Evolutionary conservation across 2,113 vertebrate genomes (phyloP), one percentile per base, ranked within the genome.

Genomic region (Delphinus delphis): DNA sequence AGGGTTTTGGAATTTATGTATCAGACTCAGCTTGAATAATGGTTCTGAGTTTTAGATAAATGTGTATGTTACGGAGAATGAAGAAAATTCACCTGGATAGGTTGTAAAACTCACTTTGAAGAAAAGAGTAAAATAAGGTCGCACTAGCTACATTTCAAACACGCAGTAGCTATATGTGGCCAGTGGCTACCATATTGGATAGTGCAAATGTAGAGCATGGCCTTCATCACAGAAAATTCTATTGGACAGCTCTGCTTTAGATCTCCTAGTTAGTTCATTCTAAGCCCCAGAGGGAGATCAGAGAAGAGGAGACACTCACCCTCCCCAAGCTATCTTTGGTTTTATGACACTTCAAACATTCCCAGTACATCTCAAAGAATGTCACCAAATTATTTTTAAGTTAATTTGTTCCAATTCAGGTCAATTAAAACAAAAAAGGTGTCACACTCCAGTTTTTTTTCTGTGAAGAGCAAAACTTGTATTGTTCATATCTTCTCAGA

Each of bases 331-430:
- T 63, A 31, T 44, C 33, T 86, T 90, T 47, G 68, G 33, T 53
- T 71, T 92, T n/a, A 60, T 31, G 71, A 62, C 3, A 80, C 62
- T 67, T 79, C 6, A 28, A 0, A 83, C 31, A 65, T 65, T 81
- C n/a, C 20, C 58, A 95, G 53, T 88, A 74, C 10, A 38, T 28
- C 50, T 76, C 36, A 92, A 23, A 73, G 53, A 85, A 84, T 77
- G 62, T 31, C 81, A 80, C 53, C 31, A 62, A 83, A 77, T 90
- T 60, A 80, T 94, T 71, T 94, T 76, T 76, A 94, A 55, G n/a
- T 85, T 44, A 85, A 88, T 84, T 86, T 41, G 77, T 86, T 95
- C 44, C 11, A 88, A 55, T 79, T 84, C 79, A 88, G 65, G 41
- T 63, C 53, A 94, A 71, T 71, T 84, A 60, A 95, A 92, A 38